Evolutionary conservation across 2,888 invertebrate species (phyloP).

Genomic region (Dinocampus coccinellae): DNA sequence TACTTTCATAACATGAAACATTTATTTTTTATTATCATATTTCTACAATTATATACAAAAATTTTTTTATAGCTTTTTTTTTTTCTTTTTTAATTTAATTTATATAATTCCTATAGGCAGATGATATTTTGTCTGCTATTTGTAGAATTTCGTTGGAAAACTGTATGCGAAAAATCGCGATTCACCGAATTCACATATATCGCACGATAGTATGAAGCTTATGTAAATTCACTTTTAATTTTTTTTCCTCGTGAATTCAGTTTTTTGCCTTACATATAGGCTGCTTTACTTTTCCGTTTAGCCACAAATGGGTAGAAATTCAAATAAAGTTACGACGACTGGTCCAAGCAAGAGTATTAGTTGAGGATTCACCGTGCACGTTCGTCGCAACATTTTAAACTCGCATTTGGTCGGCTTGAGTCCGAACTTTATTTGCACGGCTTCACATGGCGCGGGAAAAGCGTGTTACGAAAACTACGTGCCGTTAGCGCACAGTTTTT

Average conservation of each 20-base stretch:
- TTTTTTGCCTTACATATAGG: slow-evolving; percentile 15
- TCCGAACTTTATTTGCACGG: slow-evolving; percentile 59
- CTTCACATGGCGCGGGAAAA: slow-evolving; percentile 33
- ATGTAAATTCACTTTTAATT: slow-evolving; percentile 48
- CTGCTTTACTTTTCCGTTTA: slow-evolving; percentile 25
- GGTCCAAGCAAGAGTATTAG: slow-evolving; percentile 58
- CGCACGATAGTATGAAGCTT: slow-evolving; percentile 28
- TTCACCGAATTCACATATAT: slow-evolving; percentile 34
- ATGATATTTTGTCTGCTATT: background rate
- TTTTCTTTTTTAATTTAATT: too few species aligned
- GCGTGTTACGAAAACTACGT: slow-evolving; percentile 42
- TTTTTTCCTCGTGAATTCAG: slow-evolving; percentile 24
- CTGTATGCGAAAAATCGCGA: background rate
- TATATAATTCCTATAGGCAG: too few species aligned
- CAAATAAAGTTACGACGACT: slow-evolving; percentile 59
- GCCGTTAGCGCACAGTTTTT: background rate
- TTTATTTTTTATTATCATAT: too few species aligned
- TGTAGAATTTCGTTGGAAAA: background rate
- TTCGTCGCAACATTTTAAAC: slow-evolving; percentile 64
- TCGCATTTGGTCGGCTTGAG: slow-evolving; percentile 67
- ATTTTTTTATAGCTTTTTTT: too few species aligned
- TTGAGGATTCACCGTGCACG: slow-evolving; percentile 50
- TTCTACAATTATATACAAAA: too few species aligned
- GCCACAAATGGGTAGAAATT: slow-evolving; percentile 52
- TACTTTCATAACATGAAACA: too few species aligned